Evolutionary conservation across 2,888 invertebrate species (phyloP).

Genomic region (Catocala nupta): DNA sequence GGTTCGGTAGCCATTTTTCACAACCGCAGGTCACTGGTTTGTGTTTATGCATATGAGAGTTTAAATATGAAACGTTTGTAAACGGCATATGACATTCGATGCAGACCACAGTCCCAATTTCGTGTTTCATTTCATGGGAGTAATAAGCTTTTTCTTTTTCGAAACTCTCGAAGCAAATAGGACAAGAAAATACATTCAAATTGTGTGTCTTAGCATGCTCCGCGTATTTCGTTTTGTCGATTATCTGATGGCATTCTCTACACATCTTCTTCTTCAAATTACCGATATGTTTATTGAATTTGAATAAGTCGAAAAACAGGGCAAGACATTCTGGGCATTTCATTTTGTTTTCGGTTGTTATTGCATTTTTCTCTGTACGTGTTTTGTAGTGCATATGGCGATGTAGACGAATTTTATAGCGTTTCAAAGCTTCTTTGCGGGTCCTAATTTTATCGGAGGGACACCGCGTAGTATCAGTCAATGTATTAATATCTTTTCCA

Average conservation of each 20-base stretch:
- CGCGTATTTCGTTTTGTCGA: slow-evolving; percentile 49
- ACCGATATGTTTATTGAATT: slow-evolving; percentile 59
- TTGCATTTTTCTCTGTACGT: slow-evolving; percentile 8
- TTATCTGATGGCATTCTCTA: slow-evolving; percentile 50
- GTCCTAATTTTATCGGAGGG: slow-evolving; percentile 32
- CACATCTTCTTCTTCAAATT: slow-evolving; percentile 58
- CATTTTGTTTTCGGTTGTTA: slow-evolving; percentile 24
- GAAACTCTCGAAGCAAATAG: slow-evolving; percentile 55
- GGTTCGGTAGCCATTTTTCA: slow-evolving; percentile 54
- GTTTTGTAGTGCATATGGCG: slow-evolving; percentile 17
- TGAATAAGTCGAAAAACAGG: slow-evolving; percentile 36
- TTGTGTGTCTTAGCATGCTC: slow-evolving; percentile 41
- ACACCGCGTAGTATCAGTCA: slow-evolving; percentile 38
- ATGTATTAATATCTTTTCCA: slow-evolving; percentile 32
- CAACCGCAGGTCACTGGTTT: slow-evolving; percentile 57
- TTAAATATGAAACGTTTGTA: slow-evolving; percentile 37
- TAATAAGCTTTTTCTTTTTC: slow-evolving; percentile 32
- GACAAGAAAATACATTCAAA: slow-evolving; percentile 46
- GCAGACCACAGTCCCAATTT: slow-evolving; percentile 50
- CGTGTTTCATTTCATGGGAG: slow-evolving; percentile 43
- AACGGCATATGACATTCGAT: slow-evolving; percentile 59
- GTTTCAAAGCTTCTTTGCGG: slow-evolving; percentile 36
- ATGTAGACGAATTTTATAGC: slow-evolving; percentile 36
- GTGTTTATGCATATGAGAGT: slow-evolving; percentile 57
- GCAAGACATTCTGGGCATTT: slow-evolving; percentile 60